Conservation (phyloP, 2,113 vertebrate species). For the Burhinus oedicnemus region DNA sequence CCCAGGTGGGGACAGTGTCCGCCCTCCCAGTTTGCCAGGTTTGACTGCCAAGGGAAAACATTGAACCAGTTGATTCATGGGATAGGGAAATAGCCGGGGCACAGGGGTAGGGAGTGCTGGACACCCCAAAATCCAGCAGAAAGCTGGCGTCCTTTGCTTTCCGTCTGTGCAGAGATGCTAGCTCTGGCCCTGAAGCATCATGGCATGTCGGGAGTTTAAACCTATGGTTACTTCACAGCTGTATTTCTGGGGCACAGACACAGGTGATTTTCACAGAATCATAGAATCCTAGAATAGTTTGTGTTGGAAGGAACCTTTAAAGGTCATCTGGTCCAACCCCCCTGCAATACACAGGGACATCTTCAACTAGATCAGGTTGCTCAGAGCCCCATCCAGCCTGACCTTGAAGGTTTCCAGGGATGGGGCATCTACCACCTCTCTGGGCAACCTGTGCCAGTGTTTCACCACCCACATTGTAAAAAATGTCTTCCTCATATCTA, state of each 20-base stretch:
- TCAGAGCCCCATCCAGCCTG: too few relatives aligned
- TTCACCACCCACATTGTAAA: too few relatives aligned
- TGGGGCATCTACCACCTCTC: too few relatives aligned
- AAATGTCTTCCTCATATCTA: too few relatives aligned
- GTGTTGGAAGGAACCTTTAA: too few relatives aligned
- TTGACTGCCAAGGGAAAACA: background rate
- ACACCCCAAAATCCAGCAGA: background rate
- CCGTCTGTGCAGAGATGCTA: background rate
- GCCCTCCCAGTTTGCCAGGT: background rate
- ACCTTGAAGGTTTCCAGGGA: too few relatives aligned
- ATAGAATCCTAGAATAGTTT: too few relatives aligned
- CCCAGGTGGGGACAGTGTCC: rapidly evolving
- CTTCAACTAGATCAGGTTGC: too few relatives aligned
- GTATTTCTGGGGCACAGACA: background rate
- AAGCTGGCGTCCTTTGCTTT: background rate
- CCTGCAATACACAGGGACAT: too few relatives aligned
- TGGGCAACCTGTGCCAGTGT: too few relatives aligned
- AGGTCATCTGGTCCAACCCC: too few relatives aligned
- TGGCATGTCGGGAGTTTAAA: background rate
- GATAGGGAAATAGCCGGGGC: background rate
- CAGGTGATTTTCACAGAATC: background rate
- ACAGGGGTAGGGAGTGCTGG: rapidly evolving
- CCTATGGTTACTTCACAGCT: background rate
- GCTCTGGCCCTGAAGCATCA: rapidly evolving
- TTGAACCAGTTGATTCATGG: background rate